These are phyloP conservation scores for Volucella inflata DNA, from an alignment of 2,888 invertebrate species.

Conservation along the genomic window DNA sequence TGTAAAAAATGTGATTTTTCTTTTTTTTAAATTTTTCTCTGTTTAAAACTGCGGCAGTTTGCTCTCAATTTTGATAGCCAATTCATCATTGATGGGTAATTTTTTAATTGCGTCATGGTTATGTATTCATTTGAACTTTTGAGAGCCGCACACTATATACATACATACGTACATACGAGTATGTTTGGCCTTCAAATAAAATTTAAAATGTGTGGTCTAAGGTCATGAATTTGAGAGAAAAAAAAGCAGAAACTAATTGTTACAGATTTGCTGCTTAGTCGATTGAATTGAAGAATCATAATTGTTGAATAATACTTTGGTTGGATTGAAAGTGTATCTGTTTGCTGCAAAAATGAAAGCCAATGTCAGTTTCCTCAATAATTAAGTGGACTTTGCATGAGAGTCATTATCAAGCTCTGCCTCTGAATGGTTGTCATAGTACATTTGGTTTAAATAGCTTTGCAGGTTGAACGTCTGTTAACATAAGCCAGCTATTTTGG, in stretches of 20 bases:
- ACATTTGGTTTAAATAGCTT: no score
- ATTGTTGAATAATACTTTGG: not conserved
- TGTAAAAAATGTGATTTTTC: not conserved
- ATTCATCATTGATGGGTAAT: constrained; percentile 13
- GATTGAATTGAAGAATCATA: not conserved
- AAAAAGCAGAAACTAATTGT: constrained; percentile 1
- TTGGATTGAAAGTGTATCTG: not conserved
- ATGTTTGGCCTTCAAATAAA: constrained; percentile 27
- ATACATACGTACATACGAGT: no score
- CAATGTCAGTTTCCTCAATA: not conserved
- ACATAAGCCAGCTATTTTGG: no score
- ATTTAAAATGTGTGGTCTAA: not conserved
- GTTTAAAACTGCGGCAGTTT: not conserved
- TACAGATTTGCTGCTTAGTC: constrained; percentile 1
- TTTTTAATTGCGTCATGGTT: constrained; percentile 38
- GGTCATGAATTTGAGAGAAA: not conserved
- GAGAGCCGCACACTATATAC: not conserved
- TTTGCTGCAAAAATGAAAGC: not conserved
- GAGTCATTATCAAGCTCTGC: no score
- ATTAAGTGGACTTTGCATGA: not conserved
- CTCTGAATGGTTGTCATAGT: no score
- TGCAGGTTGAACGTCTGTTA: no score
- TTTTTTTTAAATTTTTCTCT: constrained; percentile 5
- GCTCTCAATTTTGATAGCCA: constrained; percentile 11
- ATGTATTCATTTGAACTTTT: constrained; percentile 4